phyloP scores from a whole-genome alignment of 2,113 vertebrate species.

The Gallinago jamesoni region DNA sequence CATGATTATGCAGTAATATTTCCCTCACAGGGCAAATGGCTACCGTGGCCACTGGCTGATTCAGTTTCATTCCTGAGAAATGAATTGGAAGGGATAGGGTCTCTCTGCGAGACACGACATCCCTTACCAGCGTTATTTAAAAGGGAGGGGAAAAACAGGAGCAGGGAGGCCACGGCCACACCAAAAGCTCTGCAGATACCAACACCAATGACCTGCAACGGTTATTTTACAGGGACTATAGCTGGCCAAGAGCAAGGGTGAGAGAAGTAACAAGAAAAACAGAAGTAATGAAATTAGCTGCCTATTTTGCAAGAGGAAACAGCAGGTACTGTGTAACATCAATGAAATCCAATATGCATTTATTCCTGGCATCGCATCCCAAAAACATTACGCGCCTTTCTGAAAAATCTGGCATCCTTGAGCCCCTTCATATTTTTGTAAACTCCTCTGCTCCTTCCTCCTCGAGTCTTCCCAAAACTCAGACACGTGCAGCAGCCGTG shows the following conservation, averaged over 20 bases:
- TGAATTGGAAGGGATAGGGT: fast-evolving
- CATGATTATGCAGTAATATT: not conserved
- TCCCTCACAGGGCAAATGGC: not conserved
- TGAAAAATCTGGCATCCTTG: not conserved
- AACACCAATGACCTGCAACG: not conserved
- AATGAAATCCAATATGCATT: not conserved
- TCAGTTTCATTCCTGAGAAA: not conserved
- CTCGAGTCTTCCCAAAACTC: not conserved
- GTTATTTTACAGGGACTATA: not conserved
- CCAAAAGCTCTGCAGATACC: not conserved
- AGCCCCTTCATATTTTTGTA: fast-evolving
- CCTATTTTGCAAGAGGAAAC: conserved; percentile 28
- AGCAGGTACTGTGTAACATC: not conserved
- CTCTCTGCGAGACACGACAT: not conserved
- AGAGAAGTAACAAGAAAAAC: not conserved
- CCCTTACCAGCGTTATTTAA: not conserved
- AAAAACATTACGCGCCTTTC: not conserved
- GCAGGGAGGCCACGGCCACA: fast-evolving
- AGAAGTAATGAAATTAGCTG: not conserved
- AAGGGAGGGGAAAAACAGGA: not conserved
- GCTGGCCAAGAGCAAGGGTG: not conserved
- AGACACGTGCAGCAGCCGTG: fast-evolving
- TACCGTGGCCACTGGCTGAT: not conserved
- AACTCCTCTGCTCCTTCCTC: not conserved
- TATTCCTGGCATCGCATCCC: not conserved